These are phyloP conservation scores for human (Homo sapiens) DNA, from an alignment of 2,113 vertebrate species.

Conservation along the genomic window GRCh38 chr1:169866501-169867000, in stretches of 20 bases:
- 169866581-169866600: accelerated
- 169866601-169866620: neutral
- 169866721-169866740: neutral
- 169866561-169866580: neutral
- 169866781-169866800: neutral
- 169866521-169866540: neutral
- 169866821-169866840: neutral
- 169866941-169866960: constrained; percentile 97
- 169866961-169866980: constrained; percentile 95
- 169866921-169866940: constrained; percentile 94
- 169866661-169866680: neutral
- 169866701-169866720: neutral
- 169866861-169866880: neutral
- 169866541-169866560: neutral
- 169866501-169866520: neutral
- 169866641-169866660: no score
- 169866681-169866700: neutral
- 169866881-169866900: constrained; percentile 93
- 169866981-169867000: constrained; percentile 28
- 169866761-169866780: neutral
- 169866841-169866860: neutral
- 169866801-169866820: neutral
- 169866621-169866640: accelerated
- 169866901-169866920: constrained; percentile 98
- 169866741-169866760: no score